These are phyloP conservation scores for Hesperia comma DNA, from an alignment of 2,888 invertebrate species.

Conservation along the genomic window DNA sequence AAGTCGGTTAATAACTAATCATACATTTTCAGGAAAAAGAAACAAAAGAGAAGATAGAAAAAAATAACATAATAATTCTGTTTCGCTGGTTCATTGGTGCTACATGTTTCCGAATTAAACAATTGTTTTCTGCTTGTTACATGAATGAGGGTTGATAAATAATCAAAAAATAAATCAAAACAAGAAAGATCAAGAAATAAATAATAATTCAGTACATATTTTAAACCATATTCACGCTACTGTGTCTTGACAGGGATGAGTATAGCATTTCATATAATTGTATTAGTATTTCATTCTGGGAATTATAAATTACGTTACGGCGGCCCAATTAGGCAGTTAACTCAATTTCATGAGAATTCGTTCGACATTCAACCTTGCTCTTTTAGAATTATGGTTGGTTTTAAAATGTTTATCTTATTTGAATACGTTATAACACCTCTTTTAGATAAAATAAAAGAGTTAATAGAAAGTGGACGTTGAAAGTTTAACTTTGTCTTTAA, in stretches of 20 bases:
- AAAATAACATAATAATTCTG: no score
- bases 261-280: slow-evolving; percentile 33
- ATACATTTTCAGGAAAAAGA: no score
- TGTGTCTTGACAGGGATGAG: slow-evolving; percentile 16
- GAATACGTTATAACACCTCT: not conserved
- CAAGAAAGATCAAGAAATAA: no score
- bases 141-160: no score
- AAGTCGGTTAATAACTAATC: no score
- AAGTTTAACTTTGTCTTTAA: no score
- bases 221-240: slow-evolving; percentile 1
- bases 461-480: no score
- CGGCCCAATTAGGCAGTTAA: slow-evolving; percentile 33
- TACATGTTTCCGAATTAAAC: no score
- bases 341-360: slow-evolving; percentile 25
- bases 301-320: slow-evolving; percentile 32
- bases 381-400: slow-evolving; percentile 25
- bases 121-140: no score
- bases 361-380: slow-evolving; percentile 23
- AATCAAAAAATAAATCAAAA: not conserved
- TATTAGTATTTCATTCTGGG: slow-evolving; percentile 38
- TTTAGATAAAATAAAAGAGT: no score
- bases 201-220: not conserved
- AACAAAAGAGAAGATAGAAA: no score
- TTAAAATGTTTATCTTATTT: slow-evolving; percentile 9
- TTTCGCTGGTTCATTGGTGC: no score